A percentile compares a stretch with the other conserved stretches of the same genome.
These are phyloP conservation scores for Ichneumoninae sp. DNA, from an alignment of 2,888 invertebrate species.

Conservation along the genomic window DNA sequence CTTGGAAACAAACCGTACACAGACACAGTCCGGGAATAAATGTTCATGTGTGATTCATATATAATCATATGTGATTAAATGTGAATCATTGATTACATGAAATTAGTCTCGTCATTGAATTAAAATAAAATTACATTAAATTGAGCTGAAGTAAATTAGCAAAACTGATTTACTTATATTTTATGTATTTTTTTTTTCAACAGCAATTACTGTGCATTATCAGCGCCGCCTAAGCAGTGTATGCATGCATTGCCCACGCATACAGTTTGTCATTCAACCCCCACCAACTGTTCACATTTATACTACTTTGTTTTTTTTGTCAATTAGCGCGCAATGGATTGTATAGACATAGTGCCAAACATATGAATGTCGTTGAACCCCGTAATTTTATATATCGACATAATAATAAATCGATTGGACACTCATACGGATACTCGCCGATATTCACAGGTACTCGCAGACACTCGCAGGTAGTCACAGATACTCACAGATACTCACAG, in stretches of 20 bases:
- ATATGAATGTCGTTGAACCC: neutral
- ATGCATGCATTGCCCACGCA: conserved; percentile 32
- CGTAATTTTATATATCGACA: neutral
- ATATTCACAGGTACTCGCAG: too few species aligned
- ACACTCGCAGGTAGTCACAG: too few species aligned
- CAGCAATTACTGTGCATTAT: conserved; percentile 8
- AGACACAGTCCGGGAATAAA: neutral
- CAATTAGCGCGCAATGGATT: conserved; percentile 21
- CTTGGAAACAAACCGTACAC: conserved; percentile 18
- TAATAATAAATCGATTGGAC: too few species aligned
- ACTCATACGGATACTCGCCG: too few species aligned
- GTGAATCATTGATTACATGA: too few species aligned
- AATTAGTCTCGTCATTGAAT: neutral
- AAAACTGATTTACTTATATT: conserved; percentile 13
- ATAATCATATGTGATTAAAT: too few species aligned
- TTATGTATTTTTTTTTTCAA: neutral
- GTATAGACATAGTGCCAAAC: neutral
- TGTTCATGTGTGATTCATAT: too few species aligned
- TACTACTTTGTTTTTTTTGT: conserved; percentile 24
- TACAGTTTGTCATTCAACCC: neutral
- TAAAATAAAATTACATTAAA: neutral
- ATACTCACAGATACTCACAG: too few species aligned
- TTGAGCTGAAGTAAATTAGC: neutral
- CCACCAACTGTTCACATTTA: neutral
- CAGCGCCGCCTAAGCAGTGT: conserved; percentile 16